Conservation (phyloP, 2,888 invertebrate species). For the Nezara viridula region DNA sequence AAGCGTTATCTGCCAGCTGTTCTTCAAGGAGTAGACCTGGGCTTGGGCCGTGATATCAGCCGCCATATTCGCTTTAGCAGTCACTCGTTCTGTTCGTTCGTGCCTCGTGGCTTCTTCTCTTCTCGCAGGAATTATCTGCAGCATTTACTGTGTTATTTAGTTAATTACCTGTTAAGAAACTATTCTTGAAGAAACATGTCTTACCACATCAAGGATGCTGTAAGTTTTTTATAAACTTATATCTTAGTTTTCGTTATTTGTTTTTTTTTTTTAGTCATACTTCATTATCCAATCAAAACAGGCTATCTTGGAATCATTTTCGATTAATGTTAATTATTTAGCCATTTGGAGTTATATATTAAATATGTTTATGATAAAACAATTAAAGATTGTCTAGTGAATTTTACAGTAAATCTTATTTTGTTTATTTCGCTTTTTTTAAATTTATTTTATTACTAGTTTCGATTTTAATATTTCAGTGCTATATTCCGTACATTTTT, state of each 20-base stretch:
- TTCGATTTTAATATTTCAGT: not conserved
- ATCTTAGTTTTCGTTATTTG: not conserved
- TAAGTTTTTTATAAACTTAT: constrained; percentile 59
- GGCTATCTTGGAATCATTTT: not conserved
- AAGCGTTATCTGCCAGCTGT: constrained; percentile 33
- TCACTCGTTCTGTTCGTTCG: not conserved
- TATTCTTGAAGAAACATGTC: constrained; percentile 60
- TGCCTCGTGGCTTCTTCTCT: not conserved
- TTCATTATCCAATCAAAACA: not conserved
- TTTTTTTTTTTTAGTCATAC: not conserved
- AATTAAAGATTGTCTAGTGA: too few relatives aligned
- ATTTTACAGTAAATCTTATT: not conserved
- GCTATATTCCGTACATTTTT: not conserved
- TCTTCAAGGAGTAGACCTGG: not conserved
- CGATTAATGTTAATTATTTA: not conserved
- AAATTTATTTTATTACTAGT: not conserved
- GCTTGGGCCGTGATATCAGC: not conserved
- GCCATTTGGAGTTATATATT: not conserved
- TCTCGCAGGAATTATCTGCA: not conserved
- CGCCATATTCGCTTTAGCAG: not conserved
- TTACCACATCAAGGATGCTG: constrained; percentile 64
- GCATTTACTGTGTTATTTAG: not conserved
- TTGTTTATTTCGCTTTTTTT: not conserved
- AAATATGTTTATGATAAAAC: not conserved
- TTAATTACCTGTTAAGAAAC: not conserved